A percentile compares a stretch with the other conserved stretches of the same genome.
These are phyloP conservation scores for Nomada hirtipes DNA, from an alignment of 2,888 invertebrate genomes.

Conservation along the genomic window DNA sequence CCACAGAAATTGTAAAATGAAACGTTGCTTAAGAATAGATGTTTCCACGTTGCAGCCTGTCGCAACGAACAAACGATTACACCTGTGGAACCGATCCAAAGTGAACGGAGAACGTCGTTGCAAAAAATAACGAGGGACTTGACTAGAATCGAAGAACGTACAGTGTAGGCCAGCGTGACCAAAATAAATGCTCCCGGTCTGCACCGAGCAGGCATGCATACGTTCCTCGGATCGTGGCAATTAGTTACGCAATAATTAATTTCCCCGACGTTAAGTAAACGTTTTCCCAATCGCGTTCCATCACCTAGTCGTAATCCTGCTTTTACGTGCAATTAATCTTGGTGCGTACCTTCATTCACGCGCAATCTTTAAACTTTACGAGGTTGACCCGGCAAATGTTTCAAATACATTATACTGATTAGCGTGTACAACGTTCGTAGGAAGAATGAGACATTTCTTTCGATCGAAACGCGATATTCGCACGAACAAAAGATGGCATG, in stretches of 20 bases:
- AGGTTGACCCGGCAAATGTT: not conserved
- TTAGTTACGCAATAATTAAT: constrained; percentile 41
- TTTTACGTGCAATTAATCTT: not conserved
- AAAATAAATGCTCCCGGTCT: constrained; percentile 51
- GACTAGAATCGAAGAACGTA: constrained; percentile 46
- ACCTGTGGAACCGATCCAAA: constrained; percentile 20
- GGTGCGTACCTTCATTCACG: not conserved
- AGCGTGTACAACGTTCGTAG: not conserved
- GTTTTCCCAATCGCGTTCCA: not conserved
- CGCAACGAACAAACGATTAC: constrained; percentile 25
- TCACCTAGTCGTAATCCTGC: no score
- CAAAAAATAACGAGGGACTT: constrained; percentile 47
- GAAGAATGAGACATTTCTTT: not conserved
- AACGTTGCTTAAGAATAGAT: constrained; percentile 5
- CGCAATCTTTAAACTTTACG: not conserved
- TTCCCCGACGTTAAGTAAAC: constrained; percentile 7
- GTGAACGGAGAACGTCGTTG: constrained; percentile 27
- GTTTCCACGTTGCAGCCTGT: not conserved
- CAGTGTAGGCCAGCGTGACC: constrained; percentile 41
- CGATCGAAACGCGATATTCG: constrained; percentile 10
- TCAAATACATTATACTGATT: no score
- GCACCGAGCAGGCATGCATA: constrained; percentile 18
- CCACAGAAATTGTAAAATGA: not conserved
- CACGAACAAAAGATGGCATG: constrained; percentile 21
- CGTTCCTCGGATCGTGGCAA: constrained; percentile 11